phyloP scores from a whole-genome alignment of 2,888 invertebrate species.

The Eristalinus aeneus region DNA sequence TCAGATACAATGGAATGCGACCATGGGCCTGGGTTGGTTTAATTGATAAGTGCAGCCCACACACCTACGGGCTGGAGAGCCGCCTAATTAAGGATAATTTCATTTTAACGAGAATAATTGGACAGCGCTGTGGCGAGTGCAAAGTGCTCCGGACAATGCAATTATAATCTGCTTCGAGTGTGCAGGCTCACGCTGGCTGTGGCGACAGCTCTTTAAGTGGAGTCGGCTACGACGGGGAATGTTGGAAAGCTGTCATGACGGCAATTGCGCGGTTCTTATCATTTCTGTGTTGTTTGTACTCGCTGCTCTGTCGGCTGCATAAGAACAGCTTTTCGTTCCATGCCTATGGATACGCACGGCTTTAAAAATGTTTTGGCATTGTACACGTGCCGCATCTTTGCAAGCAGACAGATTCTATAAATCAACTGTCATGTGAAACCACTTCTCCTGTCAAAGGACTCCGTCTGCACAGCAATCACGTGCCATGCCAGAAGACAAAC shows the following conservation, averaged over 20 bases:
- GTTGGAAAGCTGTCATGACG: background rate
- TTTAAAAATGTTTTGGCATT: background rate
- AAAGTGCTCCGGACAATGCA: conserved; percentile 11
- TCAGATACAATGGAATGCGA: background rate
- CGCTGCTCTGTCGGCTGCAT: too few relatives aligned
- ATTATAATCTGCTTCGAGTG: background rate
- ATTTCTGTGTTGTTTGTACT: too few relatives aligned
- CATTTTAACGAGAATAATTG: conserved; percentile 23
- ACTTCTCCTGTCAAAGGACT: background rate
- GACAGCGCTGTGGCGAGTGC: conserved; percentile 8
- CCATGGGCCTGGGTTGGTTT: background rate
- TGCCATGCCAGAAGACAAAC: background rate
- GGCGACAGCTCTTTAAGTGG: background rate
- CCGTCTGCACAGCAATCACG: background rate
- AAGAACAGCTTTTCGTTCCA: too few relatives aligned
- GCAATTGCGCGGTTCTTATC: too few relatives aligned
- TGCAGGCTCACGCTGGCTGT: background rate
- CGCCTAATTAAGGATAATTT: conserved; percentile 26
- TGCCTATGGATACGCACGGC: too few relatives aligned
- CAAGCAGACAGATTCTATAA: background rate
- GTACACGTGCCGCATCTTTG: background rate
- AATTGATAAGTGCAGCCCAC: background rate
- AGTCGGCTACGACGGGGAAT: background rate
- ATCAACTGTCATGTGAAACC: background rate
- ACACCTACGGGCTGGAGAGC: background rate